These are phyloP conservation scores for Nezara viridula DNA, from an alignment of 2,888 invertebrate species.

Conservation along the genomic window DNA sequence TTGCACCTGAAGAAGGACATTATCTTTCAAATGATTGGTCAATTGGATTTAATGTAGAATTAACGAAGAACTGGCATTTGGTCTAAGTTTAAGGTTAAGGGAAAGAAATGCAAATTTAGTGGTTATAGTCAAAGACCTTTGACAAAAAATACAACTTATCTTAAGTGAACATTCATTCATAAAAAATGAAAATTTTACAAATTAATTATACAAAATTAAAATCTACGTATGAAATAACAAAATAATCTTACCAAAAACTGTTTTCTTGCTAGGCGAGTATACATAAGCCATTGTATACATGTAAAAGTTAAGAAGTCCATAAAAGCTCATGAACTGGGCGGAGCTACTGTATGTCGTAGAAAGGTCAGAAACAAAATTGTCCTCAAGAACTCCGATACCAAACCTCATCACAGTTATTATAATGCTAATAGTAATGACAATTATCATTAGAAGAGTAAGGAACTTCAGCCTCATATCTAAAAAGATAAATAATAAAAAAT, in stretches of 20 bases:
- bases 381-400: conserved; percentile 91
- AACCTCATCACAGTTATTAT: conserved; percentile 80
- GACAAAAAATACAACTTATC: no score
- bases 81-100: no score
- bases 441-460: conserved; percentile 86
- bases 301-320: conserved; percentile 94
- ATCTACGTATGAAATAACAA: background rate
- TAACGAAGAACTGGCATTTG: no score
- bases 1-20: no score
- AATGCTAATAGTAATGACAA: conserved; percentile 74
- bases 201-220: no score
- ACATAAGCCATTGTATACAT: conserved; percentile 94
- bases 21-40: no score
- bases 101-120: no score
- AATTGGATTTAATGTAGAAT: no score
- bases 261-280: conserved; percentile 87
- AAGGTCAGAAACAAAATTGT: conserved; percentile 92
- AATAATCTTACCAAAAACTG: conserved; percentile 81
- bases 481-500: conserved; percentile 34
- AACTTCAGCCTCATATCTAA: conserved; percentile 93
- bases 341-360: conserved; percentile 91
- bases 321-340: conserved; percentile 95
- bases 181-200: no score
- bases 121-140: no score
- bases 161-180: no score